A percentile compares a stretch with the other conserved stretches of the same genome.
Conservation (phyloP, 2,797 vertebrate species). For the Podarcis siculus region DNA sequence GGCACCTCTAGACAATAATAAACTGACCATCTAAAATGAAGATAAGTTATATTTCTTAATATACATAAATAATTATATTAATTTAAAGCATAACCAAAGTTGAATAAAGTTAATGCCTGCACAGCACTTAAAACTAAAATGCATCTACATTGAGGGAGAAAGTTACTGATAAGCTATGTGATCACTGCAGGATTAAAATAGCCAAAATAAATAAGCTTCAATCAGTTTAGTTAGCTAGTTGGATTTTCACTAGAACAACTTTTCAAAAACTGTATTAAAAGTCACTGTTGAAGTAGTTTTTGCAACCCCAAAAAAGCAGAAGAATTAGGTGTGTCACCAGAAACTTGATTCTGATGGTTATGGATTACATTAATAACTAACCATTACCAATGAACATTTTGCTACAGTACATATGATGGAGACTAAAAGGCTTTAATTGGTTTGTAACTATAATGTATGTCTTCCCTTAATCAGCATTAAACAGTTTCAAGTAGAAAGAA, state of each 20-base stretch:
- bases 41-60: constrained; percentile 31
- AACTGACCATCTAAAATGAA: constrained; percentile 91
- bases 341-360: neutral
- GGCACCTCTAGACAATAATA: constrained; percentile 95
- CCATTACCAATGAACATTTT: neutral
- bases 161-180: neutral
- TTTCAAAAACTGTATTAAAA: neutral
- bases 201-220: neutral
- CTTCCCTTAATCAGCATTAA: neutral
- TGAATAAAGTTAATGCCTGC: neutral
- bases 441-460: neutral
- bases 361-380: neutral
- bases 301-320: neutral
- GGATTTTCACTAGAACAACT: neutral
- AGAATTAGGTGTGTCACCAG: neutral
- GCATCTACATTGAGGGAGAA: neutral
- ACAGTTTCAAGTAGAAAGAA: neutral
- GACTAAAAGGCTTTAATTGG: neutral
- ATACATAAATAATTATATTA: neutral
- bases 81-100: neutral
- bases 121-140: neutral
- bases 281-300: neutral
- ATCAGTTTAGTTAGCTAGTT: neutral
- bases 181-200: neutral
- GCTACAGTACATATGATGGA: neutral